Evolutionary conservation across 1,140 invertebrate species (phyloP).

Genomic region (Papilio polyxenes): DNA sequence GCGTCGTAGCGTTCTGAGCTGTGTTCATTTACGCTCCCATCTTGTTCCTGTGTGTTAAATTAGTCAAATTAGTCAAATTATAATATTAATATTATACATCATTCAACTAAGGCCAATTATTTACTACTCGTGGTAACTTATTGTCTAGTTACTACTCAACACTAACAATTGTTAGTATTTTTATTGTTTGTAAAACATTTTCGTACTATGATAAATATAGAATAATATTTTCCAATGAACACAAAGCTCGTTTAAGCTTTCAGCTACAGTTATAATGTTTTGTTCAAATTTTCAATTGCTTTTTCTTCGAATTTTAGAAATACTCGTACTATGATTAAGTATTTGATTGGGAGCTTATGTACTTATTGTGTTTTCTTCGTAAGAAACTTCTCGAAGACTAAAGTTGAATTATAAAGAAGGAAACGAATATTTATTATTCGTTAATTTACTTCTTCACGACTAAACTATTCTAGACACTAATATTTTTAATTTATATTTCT

Average conservation of each 20-base stretch:
- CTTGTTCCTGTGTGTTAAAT: slow-evolving; percentile 59
- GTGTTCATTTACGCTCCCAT: slow-evolving; percentile 55
- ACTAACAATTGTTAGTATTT: not conserved
- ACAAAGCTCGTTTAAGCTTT: slow-evolving; percentile 28
- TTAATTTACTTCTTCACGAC: not conserved
- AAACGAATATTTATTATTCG: slow-evolving; percentile 44
- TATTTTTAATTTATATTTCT: not conserved
- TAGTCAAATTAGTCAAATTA: slow-evolving; percentile 17
- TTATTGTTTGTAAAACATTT: slow-evolving; percentile 28
- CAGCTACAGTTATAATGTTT: slow-evolving; percentile 27
- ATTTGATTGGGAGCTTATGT: slow-evolving; percentile 66
- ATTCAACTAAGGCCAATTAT: not conserved
- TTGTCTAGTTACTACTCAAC: not conserved
- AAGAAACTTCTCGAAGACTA: slow-evolving; percentile 36
- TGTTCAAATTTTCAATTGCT: slow-evolving; percentile 20
- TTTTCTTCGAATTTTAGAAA: slow-evolving; percentile 34
- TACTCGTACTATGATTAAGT: slow-evolving; percentile 42
- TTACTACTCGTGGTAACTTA: not conserved
- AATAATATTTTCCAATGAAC: slow-evolving; percentile 9
- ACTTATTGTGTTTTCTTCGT: slow-evolving; percentile 55
- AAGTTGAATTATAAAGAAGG: slow-evolving; percentile 46
- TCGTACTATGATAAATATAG: not conserved
- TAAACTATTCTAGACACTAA: not conserved
- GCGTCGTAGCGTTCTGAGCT: slow-evolving; percentile 55
- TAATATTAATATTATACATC: not conserved